A percentile compares a stretch with the other conserved stretches of the same genome.
phyloP scores from a whole-genome alignment of 2,888 invertebrate genomes.

The Drosophila buzzatii region DNA sequence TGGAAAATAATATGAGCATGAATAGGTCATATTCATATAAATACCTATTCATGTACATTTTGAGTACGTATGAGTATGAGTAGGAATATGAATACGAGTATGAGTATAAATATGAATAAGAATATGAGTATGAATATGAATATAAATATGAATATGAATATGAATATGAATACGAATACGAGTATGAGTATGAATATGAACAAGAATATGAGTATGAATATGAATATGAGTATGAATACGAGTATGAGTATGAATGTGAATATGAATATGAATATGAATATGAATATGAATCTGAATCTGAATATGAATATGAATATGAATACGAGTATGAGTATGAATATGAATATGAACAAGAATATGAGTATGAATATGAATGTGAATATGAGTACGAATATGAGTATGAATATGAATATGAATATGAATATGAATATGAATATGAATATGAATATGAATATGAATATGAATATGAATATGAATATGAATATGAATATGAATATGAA shows the following conservation, averaged over 20 bases:
- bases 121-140: neutral
- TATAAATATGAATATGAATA: neutral
- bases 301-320: neutral
- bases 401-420: neutral
- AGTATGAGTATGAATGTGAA: neutral
- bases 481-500: too few relatives aligned
- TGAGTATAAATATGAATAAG: too few relatives aligned
- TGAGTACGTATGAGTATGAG: too few relatives aligned
- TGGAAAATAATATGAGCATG: too few relatives aligned
- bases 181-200: neutral
- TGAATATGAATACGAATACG: neutral
- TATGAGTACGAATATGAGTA: too few relatives aligned
- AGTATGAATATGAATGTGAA: too few relatives aligned
- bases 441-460: too few relatives aligned
- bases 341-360: conserved; percentile 1
- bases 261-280: neutral
- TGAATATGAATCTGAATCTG: neutral
- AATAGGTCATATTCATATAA: too few relatives aligned
- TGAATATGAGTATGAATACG: neutral
- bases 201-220: neutral
- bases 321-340: neutral
- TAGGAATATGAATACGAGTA: neutral
- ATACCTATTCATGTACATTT: too few relatives aligned
- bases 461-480: too few relatives aligned
- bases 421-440: too few relatives aligned